These are phyloP conservation scores for Heliconius hortense DNA, from an alignment of 2,888 invertebrate species.

Conservation along the genomic window DNA sequence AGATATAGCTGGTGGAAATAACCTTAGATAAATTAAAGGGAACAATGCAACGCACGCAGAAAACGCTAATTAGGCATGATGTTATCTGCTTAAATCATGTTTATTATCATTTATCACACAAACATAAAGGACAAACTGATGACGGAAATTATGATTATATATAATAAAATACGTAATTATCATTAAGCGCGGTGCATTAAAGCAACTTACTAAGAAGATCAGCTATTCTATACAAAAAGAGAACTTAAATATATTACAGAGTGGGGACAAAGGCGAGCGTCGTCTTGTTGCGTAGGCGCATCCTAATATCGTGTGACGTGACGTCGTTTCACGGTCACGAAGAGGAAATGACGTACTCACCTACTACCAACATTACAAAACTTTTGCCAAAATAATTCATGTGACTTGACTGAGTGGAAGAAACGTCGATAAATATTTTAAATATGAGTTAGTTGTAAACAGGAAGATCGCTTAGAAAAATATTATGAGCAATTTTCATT, in stretches of 20 bases:
- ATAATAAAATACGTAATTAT: background rate
- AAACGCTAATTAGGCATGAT: slow-evolving; percentile 37
- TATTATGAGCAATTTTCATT: slow-evolving; percentile 15
- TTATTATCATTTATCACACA: slow-evolving; percentile 19
- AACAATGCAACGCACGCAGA: background rate
- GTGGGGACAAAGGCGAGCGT: slow-evolving; percentile 52
- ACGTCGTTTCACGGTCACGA: slow-evolving; percentile 76
- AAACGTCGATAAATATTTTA: slow-evolving; percentile 16
- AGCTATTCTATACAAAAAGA: background rate
- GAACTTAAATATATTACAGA: background rate
- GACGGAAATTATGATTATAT: slow-evolving; percentile 9
- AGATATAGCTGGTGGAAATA: slow-evolving; percentile 38
- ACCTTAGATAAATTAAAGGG: slow-evolving; percentile 39
- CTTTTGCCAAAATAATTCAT: slow-evolving; percentile 52
- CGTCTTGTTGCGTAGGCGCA: slow-evolving; percentile 63
- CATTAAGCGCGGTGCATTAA: background rate
- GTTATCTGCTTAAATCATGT: slow-evolving; percentile 31
- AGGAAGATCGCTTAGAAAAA: slow-evolving; percentile 11
- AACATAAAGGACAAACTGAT: background rate
- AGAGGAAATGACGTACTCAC: slow-evolving; percentile 78
- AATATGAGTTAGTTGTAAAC: slow-evolving; percentile 14
- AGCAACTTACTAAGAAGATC: background rate
- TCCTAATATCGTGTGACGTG: slow-evolving; percentile 75
- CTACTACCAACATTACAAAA: slow-evolving; percentile 64
- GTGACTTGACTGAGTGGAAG: slow-evolving; percentile 24